Base-by-base conservation (phyloP, 2,888 invertebrate species). In the Sepioteuthis lessoniana region DNA sequence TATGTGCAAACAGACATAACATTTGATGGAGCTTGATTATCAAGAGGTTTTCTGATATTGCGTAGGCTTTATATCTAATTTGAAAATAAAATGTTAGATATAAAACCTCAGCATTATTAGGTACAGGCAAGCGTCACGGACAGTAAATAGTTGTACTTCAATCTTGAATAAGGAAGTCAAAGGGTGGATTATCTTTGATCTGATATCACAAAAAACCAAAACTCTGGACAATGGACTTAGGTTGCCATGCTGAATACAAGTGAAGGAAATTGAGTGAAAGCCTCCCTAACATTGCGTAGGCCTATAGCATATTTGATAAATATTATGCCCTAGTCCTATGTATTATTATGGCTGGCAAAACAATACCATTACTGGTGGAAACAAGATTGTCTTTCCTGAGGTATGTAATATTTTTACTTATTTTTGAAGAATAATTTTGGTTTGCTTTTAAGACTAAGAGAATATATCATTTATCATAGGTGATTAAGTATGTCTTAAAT, bases 281-380 rank as follows among this genome's bases (percentile, higher is more conserved):
- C 76, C n/a, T 76, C 76, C 76, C 76, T 76, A 76, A 76, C 19
- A 76, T 76, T 76, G 76, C 76, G 76, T 76, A 76, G 76, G n/a
- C n/a, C 76, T 76, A 76, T 76, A n/a, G 76, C 76, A 76, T 76
- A 76, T 76, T 76, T 76, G 76, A 35, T 76, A 76, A n/a, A 76
- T n/a, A 76, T 76, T 76, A 76, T 76, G 76, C 76, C 76, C n/a
- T 76, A 16, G n/a, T 35, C 76, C 76, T 76, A 76, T 76, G 76
- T 35, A 76, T n/a, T 76, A 76, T 35, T 76, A 76, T n/a, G 76
- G 76, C 19, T 76, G 76, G 76, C 35, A 76, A 76, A 19, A 76
- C n/a, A 10, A 55, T 21, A 19, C 13, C 76, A 76, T 25, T 35
- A 10, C 76, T 3, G n/a, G 16, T n/a, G 76, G 16, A n/a, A 76